These are phyloP conservation scores for Torymus tubicola DNA, from an alignment of 2,888 invertebrate species.

Conservation along the genomic window DNA sequence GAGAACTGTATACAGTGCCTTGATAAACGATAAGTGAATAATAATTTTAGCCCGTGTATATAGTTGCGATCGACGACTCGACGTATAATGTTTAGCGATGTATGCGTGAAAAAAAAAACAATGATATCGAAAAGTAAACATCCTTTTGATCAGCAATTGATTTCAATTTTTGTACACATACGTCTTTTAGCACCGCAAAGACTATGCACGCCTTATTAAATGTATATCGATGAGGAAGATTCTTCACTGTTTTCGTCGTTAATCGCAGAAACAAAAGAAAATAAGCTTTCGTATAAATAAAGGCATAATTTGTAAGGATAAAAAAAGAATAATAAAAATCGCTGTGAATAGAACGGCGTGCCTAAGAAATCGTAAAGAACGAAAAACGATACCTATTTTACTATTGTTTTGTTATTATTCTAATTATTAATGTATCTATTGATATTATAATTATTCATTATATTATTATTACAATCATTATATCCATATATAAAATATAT, in stretches of 20 bases:
- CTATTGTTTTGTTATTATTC: conserved; percentile 50
- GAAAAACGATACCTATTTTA: conserved; percentile 45
- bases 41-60: conserved; percentile 57
- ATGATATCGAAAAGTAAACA: conserved; percentile 11
- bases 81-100: conserved; percentile 43
- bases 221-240: conserved; percentile 5
- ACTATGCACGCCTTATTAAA: conserved; percentile 41
- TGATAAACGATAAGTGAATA: conserved; percentile 61
- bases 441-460: conserved; percentile 46
- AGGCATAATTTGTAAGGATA: conserved; percentile 16
- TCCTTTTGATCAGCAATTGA: conserved; percentile 52
- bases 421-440: conserved; percentile 45
- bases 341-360: conserved; percentile 32
- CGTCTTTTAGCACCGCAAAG: conserved; percentile 44
- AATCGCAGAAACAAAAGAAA: conserved; percentile 23
- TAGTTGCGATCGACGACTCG: conserved; percentile 42
- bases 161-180: conserved; percentile 26
- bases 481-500: conserved; percentile 45
- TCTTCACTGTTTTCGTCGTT: conserved; percentile 20
- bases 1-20: conserved; percentile 64
- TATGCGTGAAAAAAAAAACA: conserved; percentile 44
- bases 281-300: conserved; percentile 21
- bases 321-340: conserved; percentile 1
- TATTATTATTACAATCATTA: conserved; percentile 41
- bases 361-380: conserved; percentile 35